These are phyloP conservation scores for Ophion slaviceki DNA, from an alignment of 2,888 invertebrate species.

Conservation along the genomic window DNA sequence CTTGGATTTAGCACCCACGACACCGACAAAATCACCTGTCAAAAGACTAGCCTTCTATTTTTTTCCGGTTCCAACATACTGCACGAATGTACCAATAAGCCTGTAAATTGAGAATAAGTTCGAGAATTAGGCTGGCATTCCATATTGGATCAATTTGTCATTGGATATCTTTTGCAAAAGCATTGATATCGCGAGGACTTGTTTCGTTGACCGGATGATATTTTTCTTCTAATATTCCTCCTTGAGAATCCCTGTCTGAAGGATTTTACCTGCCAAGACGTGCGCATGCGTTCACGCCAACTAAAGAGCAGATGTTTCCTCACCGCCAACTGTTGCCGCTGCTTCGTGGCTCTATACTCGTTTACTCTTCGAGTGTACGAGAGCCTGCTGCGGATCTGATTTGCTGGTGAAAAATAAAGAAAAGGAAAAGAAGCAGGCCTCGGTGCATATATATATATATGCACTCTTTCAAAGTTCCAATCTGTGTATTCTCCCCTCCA, in stretches of 20 bases:
- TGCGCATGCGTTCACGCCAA: conserved; percentile 77
- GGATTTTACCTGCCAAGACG: conserved; percentile 75
- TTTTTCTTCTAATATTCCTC: conserved; percentile 56
- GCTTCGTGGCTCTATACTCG: conserved; percentile 56
- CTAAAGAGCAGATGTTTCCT: conserved; percentile 80
- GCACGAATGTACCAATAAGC: too few species aligned
- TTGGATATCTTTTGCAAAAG: not conserved
- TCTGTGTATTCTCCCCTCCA: conserved; percentile 35
- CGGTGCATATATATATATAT: conserved; percentile 23
- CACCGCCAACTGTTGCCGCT: conserved; percentile 81
- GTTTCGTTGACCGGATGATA: not conserved
- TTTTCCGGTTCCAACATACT: too few species aligned
- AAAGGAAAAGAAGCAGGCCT: conserved; percentile 60
- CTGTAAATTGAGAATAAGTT: not conserved
- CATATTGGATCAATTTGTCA: not conserved
- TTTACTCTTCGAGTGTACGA: conserved; percentile 53
- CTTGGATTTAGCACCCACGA: too few species aligned
- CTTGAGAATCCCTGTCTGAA: conserved; percentile 79
- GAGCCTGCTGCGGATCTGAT: conserved; percentile 76
- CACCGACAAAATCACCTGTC: too few species aligned
- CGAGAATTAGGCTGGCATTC: not conserved
- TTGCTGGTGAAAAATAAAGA: conserved; percentile 73
- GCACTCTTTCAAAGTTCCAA: conserved; percentile 43
- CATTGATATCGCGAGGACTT: not conserved
- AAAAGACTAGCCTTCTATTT: not conserved